Evolutionary conservation across 23 tunicate genomes (phyloP).

Genomic region (Phallusia fumigata): DNA sequence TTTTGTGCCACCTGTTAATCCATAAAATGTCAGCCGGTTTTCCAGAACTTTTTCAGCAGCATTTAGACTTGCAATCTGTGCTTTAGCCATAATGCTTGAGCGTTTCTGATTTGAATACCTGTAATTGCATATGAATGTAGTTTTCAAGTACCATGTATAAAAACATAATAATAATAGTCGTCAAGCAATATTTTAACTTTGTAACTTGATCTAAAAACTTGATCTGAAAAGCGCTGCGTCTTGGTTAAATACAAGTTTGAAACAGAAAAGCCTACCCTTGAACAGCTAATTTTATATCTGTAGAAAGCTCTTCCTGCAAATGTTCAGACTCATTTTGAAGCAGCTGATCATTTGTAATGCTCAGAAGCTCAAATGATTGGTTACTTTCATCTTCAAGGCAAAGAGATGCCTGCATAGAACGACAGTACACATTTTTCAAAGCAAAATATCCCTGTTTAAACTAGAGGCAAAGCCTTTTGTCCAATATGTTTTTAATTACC

Average conservation of each 20-base stretch:
- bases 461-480: no score
- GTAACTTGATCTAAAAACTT: no score
- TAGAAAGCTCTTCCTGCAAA: not conserved
- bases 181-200: no score
- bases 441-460: no score
- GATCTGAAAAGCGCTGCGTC: no score
- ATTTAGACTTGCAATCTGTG: not conserved
- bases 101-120: conserved; percentile 2
- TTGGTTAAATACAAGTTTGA: no score
- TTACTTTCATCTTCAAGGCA: not conserved
- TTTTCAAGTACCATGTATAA: not conserved
- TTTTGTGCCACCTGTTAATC: not conserved
- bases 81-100: not conserved
- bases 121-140: not conserved
- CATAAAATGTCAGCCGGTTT: not conserved
- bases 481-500: not conserved
- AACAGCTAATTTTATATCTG: not conserved
- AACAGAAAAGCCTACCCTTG: not conserved
- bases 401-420: not conserved
- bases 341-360: not conserved
- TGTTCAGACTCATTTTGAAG: conserved; percentile 4
- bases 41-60: not conserved
- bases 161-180: no score
- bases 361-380: not conserved
- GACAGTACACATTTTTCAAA: no score